Base-by-base conservation (phyloP, 2,113 vertebrate genomes). In the Poecilia latipinna region DNA sequence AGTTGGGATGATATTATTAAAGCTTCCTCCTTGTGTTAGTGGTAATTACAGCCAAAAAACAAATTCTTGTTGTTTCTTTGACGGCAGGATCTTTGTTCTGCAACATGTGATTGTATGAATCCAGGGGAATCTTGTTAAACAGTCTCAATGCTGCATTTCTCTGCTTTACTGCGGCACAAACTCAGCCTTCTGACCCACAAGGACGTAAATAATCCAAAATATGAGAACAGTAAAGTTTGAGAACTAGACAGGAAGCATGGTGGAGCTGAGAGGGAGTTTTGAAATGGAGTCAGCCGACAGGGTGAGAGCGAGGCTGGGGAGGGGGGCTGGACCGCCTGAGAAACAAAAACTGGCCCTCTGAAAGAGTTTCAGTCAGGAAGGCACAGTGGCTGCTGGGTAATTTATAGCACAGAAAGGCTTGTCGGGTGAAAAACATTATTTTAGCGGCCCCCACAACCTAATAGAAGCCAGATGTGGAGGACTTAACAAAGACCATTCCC, bases 391-490 rank as follows among this genome's bases (percentile, higher is more conserved):
- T 95, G 91, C 79, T 92, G 90, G 92, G 94, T 95, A 95, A 94
- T 95, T 95, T 95, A 95, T 94, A 94, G 94, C 93, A 93, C 89
- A 93, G 92, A 94, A 91, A 94, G 93, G 88, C 93, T 95, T 95
- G 93, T 94, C 93, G 93, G 94, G 94, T 94, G 94, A 95, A 95
- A 95, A 95, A 95, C 94, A 95, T 95, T 95, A 95, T 95, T 95
- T 94, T 95, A 95, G 94, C 76, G 91, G 93, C 93, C 93, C 91
- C 93, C 91, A 91, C 87, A 90, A 92, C 83, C 91, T 94, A 95
- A 95, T 93, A 95, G 93, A 92, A 95, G 85, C 93, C 95, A 95
- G 93, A 95, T 95, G 95, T 95, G 90, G 84, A 75, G 82, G 88
- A 90, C 94, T 92, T 93, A 94, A 93, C 92, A 92, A 94, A 95